Base-by-base conservation (phyloP, 2,113 vertebrate genomes). In the Cyphomyrus discorhynchus region DNA sequence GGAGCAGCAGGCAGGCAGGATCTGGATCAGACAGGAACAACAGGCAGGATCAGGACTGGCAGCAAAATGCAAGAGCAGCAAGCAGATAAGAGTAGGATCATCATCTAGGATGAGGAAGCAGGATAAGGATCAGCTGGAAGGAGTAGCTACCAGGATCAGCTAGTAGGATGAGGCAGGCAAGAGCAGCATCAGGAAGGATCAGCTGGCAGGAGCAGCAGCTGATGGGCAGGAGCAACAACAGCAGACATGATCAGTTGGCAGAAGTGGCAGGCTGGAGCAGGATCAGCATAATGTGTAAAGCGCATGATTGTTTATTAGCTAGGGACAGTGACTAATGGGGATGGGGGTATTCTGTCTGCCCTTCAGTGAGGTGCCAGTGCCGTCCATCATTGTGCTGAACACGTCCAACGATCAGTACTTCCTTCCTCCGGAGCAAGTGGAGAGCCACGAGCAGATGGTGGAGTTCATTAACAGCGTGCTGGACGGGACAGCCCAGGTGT, bases 351-450 rank as follows among this genome's bases (percentile, higher is more conserved):
- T 86, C 7, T 84, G 2, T 85, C 0, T 82, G 88, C 17, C 93
- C 93, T 93, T 56, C 93, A 99, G 98, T 90, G 97, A 99, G n/a
- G 91, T 99, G 90, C 91, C 87, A 3, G 90, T 97, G 5, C 98
- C 98, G 1, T 96, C 96, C 66, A 92, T 99, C 66, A 96, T 99
- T 39, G 97, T 98, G 47, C 87, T 99, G 66, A 98, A 99, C 92
- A 97, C 98, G 88, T 97, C 98, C 90, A 99, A 96, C 89, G 98
- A 99, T 17, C 97, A 98, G n/a, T 99, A 98, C 94, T 99, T 97
- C 93, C 90, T 98, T 89, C 96, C 97, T 2, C 92, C 92, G 1
- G 94, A 92, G n/a, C 56, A 92, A 11, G 92, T 98, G 83, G 92
- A 95, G 87, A 97, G 91, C 4, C 95, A 96, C 45, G 95, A 94